Base-by-base conservation (phyloP, 2,797 vertebrate genomes). In the Microtus californicus region DNA sequence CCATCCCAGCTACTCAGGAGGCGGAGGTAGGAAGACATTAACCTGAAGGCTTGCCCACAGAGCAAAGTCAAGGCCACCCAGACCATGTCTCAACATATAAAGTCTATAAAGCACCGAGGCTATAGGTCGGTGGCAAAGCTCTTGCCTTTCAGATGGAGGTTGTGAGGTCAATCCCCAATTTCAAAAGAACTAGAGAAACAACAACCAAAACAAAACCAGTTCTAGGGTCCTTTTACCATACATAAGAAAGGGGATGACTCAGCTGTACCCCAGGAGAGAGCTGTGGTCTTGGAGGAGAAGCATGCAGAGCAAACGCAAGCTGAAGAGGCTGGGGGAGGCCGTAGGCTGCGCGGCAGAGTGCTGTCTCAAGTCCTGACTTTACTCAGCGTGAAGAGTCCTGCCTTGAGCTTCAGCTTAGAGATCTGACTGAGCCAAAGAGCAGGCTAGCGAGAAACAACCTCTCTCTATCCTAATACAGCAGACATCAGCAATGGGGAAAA, bases 281-380 rank as follows among this genome's bases (percentile, higher is more conserved):
- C 29, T 90, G 45, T 8, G 25, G 10, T 77, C 83, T 77, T 27
- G 31, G 27, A 93, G 40, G 48, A 85, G 51, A 61, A 86, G 27
- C 56, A 29, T 19, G 37, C 43, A 1, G 13, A n/a, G 10, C 76
- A 82, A 86, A 87, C n/a, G 78, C 12, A 65, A 85, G 80, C 89
- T 61, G 65, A 94, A 91, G 10, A 59, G 73, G 12, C 85, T 76
- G 1, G 12, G 25, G 4, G 23, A 40, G 15, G 85, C 21, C 2
- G 54, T 45, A 61, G 48, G 69, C 63, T 19, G 5, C 1, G 15
- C 14, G 34, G 29, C 82, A 85, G 37, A 87, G 48, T 25, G 31
- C 29, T 43, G 37, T 45, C 37, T 88, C 67, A 74, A 65, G 19
- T n/a, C 93, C 73, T 80, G 63, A 94, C 65, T 63, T 85, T 87